Conservation (phyloP, 2,797 vertebrate species). For the Gambusia yucatana region DNA sequence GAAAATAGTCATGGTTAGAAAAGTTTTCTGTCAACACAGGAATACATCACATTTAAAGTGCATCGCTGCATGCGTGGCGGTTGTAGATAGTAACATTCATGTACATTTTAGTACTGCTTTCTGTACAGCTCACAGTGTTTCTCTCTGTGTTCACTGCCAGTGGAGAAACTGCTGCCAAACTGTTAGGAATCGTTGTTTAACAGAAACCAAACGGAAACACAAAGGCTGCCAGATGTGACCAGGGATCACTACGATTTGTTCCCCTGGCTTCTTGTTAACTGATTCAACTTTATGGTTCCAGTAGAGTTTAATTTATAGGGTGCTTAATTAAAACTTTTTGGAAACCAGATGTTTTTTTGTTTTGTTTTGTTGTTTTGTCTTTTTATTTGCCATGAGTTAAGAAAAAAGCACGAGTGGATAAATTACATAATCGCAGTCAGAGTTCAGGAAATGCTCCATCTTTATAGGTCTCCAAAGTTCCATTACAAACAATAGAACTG, state of each 20-base stretch:
- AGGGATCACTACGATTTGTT: constrained; percentile 20
- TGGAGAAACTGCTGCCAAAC: constrained; percentile 23
- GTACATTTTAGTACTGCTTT: constrained; percentile 38
- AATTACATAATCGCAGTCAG: constrained; percentile 47
- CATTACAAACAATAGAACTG: constrained; percentile 60
- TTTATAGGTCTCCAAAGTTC: constrained; percentile 52
- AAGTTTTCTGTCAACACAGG: constrained; percentile 47
- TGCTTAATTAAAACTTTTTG: constrained; percentile 60
- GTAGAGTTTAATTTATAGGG: constrained; percentile 42
- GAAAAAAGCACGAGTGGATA: constrained; percentile 21
- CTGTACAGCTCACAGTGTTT: constrained; percentile 21
- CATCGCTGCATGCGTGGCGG: constrained; percentile 72
- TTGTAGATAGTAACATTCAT: constrained; percentile 59
- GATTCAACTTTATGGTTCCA: constrained; percentile 40
- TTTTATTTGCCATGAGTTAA: constrained; percentile 25
- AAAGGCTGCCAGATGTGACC: constrained; percentile 23
- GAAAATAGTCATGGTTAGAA: constrained; percentile 48
- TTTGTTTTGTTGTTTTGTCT: neutral
- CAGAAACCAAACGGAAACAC: constrained; percentile 5
- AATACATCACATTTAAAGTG: constrained; percentile 81
- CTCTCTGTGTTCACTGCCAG: constrained; percentile 28
- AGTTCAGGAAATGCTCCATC: constrained; percentile 58
- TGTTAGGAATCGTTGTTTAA: constrained; percentile 26
- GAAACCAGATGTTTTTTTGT: constrained; percentile 68
- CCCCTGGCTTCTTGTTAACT: constrained; percentile 1